Evolutionary conservation across 2,888 invertebrate species (phyloP).

Genomic region (Conistra vaccinii): DNA sequence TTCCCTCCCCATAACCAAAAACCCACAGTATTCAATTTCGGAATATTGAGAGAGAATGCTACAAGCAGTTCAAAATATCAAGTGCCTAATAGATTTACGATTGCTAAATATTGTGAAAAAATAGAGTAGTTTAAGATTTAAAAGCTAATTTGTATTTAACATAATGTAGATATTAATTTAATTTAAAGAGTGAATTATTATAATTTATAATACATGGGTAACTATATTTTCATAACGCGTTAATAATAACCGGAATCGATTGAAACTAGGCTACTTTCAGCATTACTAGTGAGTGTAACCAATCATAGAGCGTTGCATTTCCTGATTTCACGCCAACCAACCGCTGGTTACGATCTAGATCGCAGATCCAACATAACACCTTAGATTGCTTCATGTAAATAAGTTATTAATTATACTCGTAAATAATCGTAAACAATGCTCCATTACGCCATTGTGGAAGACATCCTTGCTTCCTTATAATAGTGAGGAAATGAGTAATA

Average conservation of each 20-base stretch:
- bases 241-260: slow-evolving; percentile 66
- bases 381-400: slow-evolving; percentile 63
- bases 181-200: slow-evolving; percentile 6
- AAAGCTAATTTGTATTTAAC: background rate
- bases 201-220: slow-evolving; percentile 38
- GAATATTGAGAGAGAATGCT: background rate
- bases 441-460: slow-evolving; percentile 28
- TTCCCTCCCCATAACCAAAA: background rate
- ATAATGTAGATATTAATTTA: background rate
- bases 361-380: slow-evolving; percentile 71
- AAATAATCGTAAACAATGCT: slow-evolving; percentile 34
- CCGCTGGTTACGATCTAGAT: slow-evolving; percentile 75
- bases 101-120: background rate
- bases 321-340: slow-evolving; percentile 79
- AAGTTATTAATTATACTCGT: slow-evolving; percentile 58
- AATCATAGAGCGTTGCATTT: slow-evolving; percentile 77
- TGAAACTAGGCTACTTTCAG: slow-evolving; percentile 70
- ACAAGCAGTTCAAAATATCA: background rate
- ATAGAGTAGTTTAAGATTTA: background rate
- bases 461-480: slow-evolving; percentile 34
- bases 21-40: background rate
- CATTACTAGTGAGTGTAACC: slow-evolving; percentile 72
- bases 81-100: background rate
- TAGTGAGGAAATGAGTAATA: slow-evolving; percentile 10
- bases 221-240: slow-evolving; percentile 64